Conservation (phyloP, 2,888 invertebrate species). For the Hirtodrosophila trivittata region DNA sequence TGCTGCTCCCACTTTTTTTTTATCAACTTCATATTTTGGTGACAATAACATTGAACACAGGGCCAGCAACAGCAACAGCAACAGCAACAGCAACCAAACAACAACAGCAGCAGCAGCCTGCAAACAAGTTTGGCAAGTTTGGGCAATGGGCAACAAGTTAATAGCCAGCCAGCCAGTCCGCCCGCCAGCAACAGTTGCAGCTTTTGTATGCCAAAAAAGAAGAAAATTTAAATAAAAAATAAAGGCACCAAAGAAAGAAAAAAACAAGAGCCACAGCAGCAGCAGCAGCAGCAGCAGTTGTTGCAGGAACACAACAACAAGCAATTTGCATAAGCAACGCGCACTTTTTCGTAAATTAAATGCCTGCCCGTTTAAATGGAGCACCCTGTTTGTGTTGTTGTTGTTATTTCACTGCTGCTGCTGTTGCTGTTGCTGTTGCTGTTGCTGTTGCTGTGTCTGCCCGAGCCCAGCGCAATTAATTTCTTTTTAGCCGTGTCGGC, state of each 20-base stretch:
- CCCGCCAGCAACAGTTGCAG: constrained; percentile 60
- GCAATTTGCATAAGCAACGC: constrained; percentile 80
- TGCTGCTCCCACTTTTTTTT: constrained; percentile 60
- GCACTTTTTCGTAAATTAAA: constrained; percentile 80
- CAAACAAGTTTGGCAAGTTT: constrained; percentile 77
- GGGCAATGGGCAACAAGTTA: constrained; percentile 77
- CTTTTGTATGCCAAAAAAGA: constrained; percentile 57
- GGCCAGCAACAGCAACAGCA: constrained; percentile 35
- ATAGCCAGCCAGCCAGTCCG: constrained; percentile 50
- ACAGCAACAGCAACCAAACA: constrained; percentile 9
- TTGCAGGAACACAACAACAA: constrained; percentile 53
- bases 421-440: constrained; percentile 32
- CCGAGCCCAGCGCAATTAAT: constrained; percentile 77
- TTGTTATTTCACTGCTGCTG: constrained; percentile 28
- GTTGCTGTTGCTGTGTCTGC: constrained; percentile 49
- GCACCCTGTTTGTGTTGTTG: constrained; percentile 66
- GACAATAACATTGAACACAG: constrained; percentile 78
- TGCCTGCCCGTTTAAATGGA: constrained; percentile 72
- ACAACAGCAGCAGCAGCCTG: constrained; percentile 48
- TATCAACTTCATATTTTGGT: constrained; percentile 71
- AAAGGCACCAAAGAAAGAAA: constrained; percentile 13
- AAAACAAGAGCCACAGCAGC: constrained; percentile 26
- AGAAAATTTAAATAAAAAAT: background rate
- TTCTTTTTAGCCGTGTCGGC: constrained; percentile 79
- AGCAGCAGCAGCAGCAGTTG: constrained; percentile 45